Evolutionary conservation across 1,140 invertebrate species (phyloP).

Genomic region (Heliconius himera): DNA sequence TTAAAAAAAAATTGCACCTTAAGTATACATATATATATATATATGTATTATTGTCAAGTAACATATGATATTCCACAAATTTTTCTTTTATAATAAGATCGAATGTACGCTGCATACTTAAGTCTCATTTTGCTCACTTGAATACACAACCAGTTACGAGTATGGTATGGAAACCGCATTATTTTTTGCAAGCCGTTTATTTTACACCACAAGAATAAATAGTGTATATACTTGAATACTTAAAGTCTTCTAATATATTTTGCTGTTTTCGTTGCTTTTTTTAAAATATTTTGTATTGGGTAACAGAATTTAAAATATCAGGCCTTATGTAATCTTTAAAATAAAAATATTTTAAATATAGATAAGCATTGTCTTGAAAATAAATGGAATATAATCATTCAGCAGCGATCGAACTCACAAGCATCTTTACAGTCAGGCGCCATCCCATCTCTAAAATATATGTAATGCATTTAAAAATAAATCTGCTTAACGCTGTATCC

Average conservation of each 20-base stretch:
- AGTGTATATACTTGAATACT: neutral
- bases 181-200: neutral
- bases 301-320: neutral
- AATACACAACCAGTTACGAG: conserved; percentile 18
- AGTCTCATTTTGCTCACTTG: conserved; percentile 24
- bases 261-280: too few relatives aligned
- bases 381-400: neutral
- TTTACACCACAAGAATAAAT: neutral
- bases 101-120: neutral
- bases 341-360: too few relatives aligned
- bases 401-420: neutral
- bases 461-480: too few relatives aligned
- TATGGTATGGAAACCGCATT: conserved; percentile 14
- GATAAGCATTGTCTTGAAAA: too few relatives aligned
- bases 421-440: neutral
- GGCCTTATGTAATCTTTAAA: neutral
- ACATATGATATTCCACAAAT: neutral
- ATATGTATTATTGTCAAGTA: neutral
- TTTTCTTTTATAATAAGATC: too few relatives aligned
- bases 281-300: neutral
- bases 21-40: too few relatives aligned
- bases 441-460: neutral
- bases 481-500: too few relatives aligned
- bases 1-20: too few relatives aligned
- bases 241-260: neutral